Evolutionary conservation across 2,888 invertebrate genomes (phyloP).

Genomic region (Chrysina gloriosa): DNA sequence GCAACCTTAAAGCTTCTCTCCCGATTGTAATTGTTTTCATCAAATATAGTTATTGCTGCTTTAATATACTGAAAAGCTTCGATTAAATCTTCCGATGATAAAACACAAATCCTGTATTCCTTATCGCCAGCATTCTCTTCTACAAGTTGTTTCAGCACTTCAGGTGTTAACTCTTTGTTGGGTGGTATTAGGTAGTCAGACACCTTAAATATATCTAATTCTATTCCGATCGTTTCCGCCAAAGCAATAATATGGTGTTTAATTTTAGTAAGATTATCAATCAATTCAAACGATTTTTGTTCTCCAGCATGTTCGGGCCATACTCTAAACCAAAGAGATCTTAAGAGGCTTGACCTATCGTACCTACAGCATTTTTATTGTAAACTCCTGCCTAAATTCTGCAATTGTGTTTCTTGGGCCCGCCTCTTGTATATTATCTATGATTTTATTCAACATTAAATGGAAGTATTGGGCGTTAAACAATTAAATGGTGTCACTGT

Average conservation of each 20-base stretch:
- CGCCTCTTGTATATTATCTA: background rate
- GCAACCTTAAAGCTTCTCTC: slow-evolving; percentile 17
- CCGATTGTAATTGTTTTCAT: slow-evolving; percentile 13
- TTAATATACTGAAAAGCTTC: slow-evolving; percentile 13
- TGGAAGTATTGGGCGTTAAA: slow-evolving; percentile 26
- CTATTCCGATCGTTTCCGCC: background rate
- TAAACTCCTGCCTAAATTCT: background rate
- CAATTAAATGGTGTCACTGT: background rate
- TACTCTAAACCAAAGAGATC: slow-evolving; percentile 9
- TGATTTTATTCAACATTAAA: slow-evolving; percentile 1
- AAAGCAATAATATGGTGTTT: slow-evolving; percentile 11
- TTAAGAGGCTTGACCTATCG: slow-evolving; percentile 25
- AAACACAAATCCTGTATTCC: background rate
- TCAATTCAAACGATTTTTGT: slow-evolving; percentile 21
- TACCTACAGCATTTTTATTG: slow-evolving; percentile 10
- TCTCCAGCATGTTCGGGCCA: slow-evolving; percentile 23
- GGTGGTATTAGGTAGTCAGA: background rate
- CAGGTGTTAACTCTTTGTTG: slow-evolving; percentile 1
- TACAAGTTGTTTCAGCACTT: background rate
- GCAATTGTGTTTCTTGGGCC: background rate
- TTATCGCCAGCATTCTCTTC: slow-evolving; percentile 11
- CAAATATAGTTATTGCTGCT: slow-evolving; percentile 12
- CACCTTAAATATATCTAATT: background rate
- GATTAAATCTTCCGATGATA: background rate
- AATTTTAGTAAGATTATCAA: background rate